Evolutionary conservation across 2,797 vertebrate genomes (phyloP).

Genomic region (Tragopan temminckii): DNA sequence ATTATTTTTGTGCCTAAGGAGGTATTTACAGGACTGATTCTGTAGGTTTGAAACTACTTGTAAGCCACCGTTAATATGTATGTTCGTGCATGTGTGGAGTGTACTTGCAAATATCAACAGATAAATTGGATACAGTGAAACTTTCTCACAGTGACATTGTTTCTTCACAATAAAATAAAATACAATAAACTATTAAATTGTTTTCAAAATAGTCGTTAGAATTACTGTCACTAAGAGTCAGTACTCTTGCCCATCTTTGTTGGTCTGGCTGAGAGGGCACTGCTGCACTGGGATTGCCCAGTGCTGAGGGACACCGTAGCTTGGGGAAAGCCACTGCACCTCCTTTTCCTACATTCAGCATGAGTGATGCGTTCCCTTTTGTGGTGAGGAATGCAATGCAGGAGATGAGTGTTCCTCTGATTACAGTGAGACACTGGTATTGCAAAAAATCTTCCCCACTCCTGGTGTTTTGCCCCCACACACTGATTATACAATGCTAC

Average conservation of each 20-base stretch:
- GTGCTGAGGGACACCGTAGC: fast-evolving
- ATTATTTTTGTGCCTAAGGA: not conserved
- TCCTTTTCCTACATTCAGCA: not conserved
- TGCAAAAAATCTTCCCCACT: not conserved
- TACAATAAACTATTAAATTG: not conserved
- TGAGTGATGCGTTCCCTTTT: fast-evolving
- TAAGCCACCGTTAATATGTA: not conserved
- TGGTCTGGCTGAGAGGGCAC: not conserved
- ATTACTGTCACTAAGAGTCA: not conserved
- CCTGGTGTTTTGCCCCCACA: not conserved
- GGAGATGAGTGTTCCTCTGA: not conserved
- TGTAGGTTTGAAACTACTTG: not conserved
- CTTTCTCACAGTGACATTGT: not conserved
- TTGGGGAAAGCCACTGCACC: not conserved
- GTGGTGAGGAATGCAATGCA: not conserved
- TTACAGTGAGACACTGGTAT: not conserved
- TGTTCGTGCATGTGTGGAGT: not conserved
- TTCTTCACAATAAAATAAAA: not conserved
- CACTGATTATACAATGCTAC: not conserved
- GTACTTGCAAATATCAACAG: not conserved
- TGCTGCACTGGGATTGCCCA: not conserved
- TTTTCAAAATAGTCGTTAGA: not conserved
- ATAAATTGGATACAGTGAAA: not conserved
- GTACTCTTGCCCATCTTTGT: not conserved
- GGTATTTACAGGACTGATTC: not conserved